Conservation (phyloP, 1,140 invertebrate species). For the Sesamia nonagrioides region DNA sequence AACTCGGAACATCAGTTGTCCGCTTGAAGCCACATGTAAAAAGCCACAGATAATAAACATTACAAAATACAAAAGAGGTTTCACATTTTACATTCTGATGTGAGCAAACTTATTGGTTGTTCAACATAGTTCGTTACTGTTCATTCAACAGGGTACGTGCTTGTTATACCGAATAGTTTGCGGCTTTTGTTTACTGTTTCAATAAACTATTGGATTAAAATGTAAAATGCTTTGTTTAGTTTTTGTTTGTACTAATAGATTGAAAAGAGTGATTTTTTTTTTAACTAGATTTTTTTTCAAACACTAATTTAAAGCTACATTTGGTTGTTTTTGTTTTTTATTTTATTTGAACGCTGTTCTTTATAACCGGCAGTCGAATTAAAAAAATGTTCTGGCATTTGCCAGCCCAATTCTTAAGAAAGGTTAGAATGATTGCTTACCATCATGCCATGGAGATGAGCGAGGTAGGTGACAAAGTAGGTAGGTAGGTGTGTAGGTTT, state of each 20-base stretch:
- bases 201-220: slow-evolving; percentile 26
- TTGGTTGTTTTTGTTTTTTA: too few relatives aligned
- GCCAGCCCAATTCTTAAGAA: too few relatives aligned
- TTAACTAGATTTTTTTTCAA: too few relatives aligned
- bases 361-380: too few relatives aligned
- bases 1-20: slow-evolving; percentile 35
- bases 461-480: too few relatives aligned
- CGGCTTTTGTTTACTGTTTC: slow-evolving; percentile 3
- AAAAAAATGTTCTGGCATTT: too few relatives aligned
- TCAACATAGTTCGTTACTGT: slow-evolving; percentile 22
- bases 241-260: slow-evolving; percentile 5
- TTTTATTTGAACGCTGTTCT: too few relatives aligned
- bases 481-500: too few relatives aligned
- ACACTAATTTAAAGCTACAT: too few relatives aligned
- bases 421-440: too few relatives aligned
- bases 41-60: slow-evolving; percentile 29
- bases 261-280: too few relatives aligned
- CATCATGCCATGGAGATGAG: too few relatives aligned
- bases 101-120: slow-evolving; percentile 28
- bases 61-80: slow-evolving; percentile 30
- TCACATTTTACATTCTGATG: slow-evolving; percentile 23
- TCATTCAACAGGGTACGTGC: slow-evolving; percentile 26
- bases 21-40: background rate
- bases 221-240: slow-evolving; percentile 4
- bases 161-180: slow-evolving; percentile 1